Base-by-base conservation (phyloP, 2,888 invertebrate genomes). In the Hedychridium roseum region DNA sequence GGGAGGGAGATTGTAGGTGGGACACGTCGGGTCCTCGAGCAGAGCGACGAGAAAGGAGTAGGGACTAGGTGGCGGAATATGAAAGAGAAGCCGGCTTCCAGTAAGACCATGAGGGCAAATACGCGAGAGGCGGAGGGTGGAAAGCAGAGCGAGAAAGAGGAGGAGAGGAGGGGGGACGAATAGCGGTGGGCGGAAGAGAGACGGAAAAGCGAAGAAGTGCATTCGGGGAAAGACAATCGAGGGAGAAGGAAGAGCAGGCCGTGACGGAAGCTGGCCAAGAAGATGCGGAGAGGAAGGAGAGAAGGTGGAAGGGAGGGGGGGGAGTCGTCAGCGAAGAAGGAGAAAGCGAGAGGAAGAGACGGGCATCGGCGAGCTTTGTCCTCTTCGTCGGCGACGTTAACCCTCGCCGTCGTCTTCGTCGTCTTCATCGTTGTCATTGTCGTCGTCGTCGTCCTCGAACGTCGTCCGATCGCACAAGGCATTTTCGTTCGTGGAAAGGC, bases 401-500 rank as follows among this genome's bases (percentile, higher is more conserved):
- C 46, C 50, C 45, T n/a, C 14, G 23, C 38, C 47, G 32, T 34
- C 18, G 28, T 49, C 50, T 53, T 56, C 55, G 43, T 54, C 53
- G 53, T 48, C 54, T 38, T 49, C 30, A 21, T 47, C 16, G 32
- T 38, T 23, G 17, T 17, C 26, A 26, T 26, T 32, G 26, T 35
- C 45, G 53, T 50, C 51, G 54, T 37, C 50, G 48, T 46, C 50
- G 55, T 42, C 20, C 32, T 38, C 37, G 28, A 15, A 21, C 35
- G n/a, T 40, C 40, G 40, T 50, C 34, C 54, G 50, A 58, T 55
- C 51, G 51, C 57, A n/a, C n/a, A 41, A 54, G 41, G 50, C 47
- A 57, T 54, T 50, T 56, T 59, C 52, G 26, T 20, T 52, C 50
- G 62, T 54, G 47, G 65, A 58, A 74, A 76, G 77, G 77, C 76